phyloP scores from a whole-genome alignment of 2,113 vertebrate species.

The Ancistrus triradiatus region DNA sequence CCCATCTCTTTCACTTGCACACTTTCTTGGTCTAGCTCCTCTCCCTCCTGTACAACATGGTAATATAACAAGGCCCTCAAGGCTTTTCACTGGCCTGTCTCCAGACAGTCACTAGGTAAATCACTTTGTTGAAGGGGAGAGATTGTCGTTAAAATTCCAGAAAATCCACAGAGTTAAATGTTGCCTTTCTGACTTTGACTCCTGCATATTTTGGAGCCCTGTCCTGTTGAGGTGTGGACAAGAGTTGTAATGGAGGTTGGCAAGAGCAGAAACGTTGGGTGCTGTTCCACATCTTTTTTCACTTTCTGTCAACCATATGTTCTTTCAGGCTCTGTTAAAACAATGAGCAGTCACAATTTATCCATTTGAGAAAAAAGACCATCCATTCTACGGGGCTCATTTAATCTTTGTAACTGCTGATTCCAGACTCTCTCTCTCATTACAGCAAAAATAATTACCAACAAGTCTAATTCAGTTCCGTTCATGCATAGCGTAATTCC shows the following conservation, averaged over 20 bases:
- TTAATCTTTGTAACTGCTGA: constrained; percentile 44
- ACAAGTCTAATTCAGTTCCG: constrained; percentile 52
- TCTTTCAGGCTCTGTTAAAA: constrained; percentile 45
- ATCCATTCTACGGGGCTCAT: constrained; percentile 27
- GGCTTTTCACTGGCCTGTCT: constrained; percentile 58
- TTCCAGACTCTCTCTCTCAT: constrained; percentile 49
- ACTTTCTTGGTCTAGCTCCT: too few relatives aligned
- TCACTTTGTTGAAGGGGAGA: constrained; percentile 60
- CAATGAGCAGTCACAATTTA: constrained; percentile 39
- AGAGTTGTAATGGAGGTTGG: constrained; percentile 17
- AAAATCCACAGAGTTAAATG: constrained; percentile 56
- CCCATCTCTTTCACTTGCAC: neutral
- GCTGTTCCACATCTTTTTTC: constrained; percentile 19
- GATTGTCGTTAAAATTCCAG: constrained; percentile 63
- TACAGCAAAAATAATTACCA: constrained; percentile 55
- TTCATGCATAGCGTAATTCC: constrained; percentile 54
- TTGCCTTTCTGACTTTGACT: constrained; percentile 38
- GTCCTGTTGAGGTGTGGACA: constrained; percentile 20
- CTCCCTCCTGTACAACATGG: constrained; percentile 38
- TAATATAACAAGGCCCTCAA: constrained; percentile 51
- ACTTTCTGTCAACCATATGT: constrained; percentile 61
- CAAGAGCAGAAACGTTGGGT: constrained; percentile 39
- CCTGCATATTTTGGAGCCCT: constrained; percentile 16
- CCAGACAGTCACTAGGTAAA: constrained; percentile 71
- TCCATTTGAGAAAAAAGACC: constrained; percentile 9